These are phyloP conservation scores for Anadara kagoshimensis DNA, from an alignment of 1,140 invertebrate genomes.

Conservation along the genomic window DNA sequence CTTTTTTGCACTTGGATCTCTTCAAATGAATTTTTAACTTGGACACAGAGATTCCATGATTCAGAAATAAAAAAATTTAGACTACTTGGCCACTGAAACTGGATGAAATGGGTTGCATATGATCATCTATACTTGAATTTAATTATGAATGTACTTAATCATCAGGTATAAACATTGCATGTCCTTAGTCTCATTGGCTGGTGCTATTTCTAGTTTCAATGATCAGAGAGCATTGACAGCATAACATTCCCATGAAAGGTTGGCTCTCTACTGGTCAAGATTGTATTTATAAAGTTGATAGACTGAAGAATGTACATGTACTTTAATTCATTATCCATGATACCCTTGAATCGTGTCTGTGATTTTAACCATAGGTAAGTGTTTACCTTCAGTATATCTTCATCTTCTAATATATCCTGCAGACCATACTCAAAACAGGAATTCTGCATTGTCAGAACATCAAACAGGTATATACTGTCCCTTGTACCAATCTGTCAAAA, in stretches of 20 bases:
- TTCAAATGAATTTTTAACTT: too few species aligned
- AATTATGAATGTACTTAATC: too few species aligned
- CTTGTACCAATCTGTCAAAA: slow-evolving; percentile 49
- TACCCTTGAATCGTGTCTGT: not conserved
- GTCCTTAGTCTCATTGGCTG: not conserved
- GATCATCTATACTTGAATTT: too few species aligned
- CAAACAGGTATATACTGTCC: slow-evolving; percentile 57
- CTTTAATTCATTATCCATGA: not conserved
- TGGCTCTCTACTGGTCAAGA: not conserved
- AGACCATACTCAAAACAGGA: slow-evolving; percentile 52
- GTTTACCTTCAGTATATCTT: slow-evolving; percentile 51
- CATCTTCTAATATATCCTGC: slow-evolving; percentile 45
- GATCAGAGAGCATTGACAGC: not conserved
- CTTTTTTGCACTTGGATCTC: not conserved
- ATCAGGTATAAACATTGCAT: too few species aligned
- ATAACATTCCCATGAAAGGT: not conserved
- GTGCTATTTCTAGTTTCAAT: not conserved
- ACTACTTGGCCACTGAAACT: too few species aligned
- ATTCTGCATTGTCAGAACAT: slow-evolving; percentile 47
- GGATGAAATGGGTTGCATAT: too few species aligned
- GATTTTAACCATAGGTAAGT: not conserved
- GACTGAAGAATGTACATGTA: not conserved
- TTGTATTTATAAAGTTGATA: not conserved
- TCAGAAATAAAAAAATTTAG: too few species aligned
- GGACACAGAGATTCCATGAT: too few species aligned